A percentile compares a stretch with the other conserved stretches of the same genome.
These are phyloP conservation scores for Saxidomus purpurata DNA, from an alignment of 1,140 invertebrate species.

Conservation along the genomic window DNA sequence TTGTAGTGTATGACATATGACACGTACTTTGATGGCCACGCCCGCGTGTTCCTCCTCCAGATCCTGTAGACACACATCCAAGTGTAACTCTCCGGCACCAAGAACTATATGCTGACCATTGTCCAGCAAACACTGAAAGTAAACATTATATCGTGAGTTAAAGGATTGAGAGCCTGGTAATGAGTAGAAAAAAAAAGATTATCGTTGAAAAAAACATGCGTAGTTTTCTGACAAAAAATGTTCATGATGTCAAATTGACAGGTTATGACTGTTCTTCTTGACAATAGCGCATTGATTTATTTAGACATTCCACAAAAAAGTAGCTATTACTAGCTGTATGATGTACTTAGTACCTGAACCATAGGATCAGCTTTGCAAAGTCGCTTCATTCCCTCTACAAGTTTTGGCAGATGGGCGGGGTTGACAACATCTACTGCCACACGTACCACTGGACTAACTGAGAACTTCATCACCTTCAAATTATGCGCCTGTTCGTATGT, in stretches of 20 bases:
- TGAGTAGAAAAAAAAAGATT: no score
- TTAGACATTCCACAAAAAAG: no score
- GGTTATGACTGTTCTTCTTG: no score
- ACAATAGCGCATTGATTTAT: no score
- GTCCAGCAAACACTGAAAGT: slow-evolving; percentile 93
- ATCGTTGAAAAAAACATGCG: no score
- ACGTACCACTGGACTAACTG: slow-evolving; percentile 99
- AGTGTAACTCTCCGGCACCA: slow-evolving; percentile 99
- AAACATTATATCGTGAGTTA: neutral
- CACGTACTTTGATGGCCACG: slow-evolving; percentile 99
- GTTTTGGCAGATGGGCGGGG: slow-evolving; percentile 98
- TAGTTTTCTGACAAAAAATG: no score
- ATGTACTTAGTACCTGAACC: no score
- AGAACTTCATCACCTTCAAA: slow-evolving; percentile 95
- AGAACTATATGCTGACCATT: slow-evolving; percentile 99
- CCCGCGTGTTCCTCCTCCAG: slow-evolving; percentile 99
- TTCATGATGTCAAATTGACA: no score
- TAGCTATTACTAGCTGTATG: no score
- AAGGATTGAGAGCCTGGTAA: no score
- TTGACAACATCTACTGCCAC: slow-evolving; percentile 99
- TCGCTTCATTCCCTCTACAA: slow-evolving; percentile 98
- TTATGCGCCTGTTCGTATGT: slow-evolving; percentile 99
- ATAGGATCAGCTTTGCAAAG: slow-evolving; percentile 99
- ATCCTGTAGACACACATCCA: slow-evolving; percentile 99
- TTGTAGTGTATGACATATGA: no score